Evolutionary conservation across 2,888 invertebrate genomes (phyloP).

Genomic region (Dusona sp.): DNA sequence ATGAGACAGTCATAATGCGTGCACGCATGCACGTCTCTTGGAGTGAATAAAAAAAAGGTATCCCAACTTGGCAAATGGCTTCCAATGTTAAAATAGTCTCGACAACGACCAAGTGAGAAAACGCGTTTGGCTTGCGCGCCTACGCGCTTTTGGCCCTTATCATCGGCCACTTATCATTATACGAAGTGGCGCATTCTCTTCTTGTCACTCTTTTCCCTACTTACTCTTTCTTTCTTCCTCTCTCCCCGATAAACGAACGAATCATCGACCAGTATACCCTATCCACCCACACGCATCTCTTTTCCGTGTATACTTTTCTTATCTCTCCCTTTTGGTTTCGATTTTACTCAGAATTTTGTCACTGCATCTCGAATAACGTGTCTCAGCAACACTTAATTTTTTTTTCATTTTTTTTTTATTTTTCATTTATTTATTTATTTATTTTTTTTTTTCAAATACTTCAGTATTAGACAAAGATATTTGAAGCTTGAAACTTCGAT

Average conservation of each 20-base stretch:
- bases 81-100: slow-evolving; percentile 45
- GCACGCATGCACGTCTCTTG: slow-evolving; percentile 38
- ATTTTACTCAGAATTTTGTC: slow-evolving; percentile 35
- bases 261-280: slow-evolving; percentile 43
- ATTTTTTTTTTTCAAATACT: neutral
- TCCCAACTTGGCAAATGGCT: slow-evolving; percentile 19
- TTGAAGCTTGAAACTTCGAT: neutral
- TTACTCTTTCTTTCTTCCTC: slow-evolving; percentile 1
- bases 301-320: slow-evolving; percentile 17
- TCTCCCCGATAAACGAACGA: slow-evolving; percentile 50
- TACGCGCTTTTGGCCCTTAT: slow-evolving; percentile 63
- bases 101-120: slow-evolving; percentile 13
- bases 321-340: slow-evolving; percentile 32
- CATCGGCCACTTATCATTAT: slow-evolving; percentile 65
- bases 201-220: slow-evolving; percentile 6
- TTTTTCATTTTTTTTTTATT: slow-evolving; percentile 26
- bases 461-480: neutral
- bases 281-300: slow-evolving; percentile 43
- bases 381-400: neutral
- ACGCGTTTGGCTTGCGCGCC: slow-evolving; percentile 54
- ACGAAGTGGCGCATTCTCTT: slow-evolving; percentile 65
- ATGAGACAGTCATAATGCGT: slow-evolving; percentile 46
- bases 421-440: too few relatives aligned
- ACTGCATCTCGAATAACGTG: slow-evolving; percentile 17
- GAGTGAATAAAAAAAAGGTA: neutral